These are phyloP conservation scores for Amyelois transitella DNA, from an alignment of 1,140 invertebrate genomes.

Conservation along the genomic window DNA sequence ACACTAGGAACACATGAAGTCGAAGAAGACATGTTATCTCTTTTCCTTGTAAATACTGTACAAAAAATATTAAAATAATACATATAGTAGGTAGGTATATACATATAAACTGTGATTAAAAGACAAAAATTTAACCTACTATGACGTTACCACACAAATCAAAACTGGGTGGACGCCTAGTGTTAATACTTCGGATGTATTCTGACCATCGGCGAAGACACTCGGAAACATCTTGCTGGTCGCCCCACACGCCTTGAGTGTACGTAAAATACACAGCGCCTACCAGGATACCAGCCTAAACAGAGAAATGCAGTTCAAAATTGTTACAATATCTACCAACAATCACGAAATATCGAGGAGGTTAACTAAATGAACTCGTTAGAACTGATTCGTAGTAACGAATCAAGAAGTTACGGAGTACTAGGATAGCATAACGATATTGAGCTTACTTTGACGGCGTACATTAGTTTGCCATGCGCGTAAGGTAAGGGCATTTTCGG, in stretches of 20 bases:
- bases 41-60: too few relatives aligned
- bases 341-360: conserved; percentile 43
- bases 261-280: conserved; percentile 62
- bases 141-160: conserved; percentile 56
- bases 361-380: conserved; percentile 13
- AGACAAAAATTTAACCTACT: conserved; percentile 34
- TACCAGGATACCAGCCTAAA: conserved; percentile 60
- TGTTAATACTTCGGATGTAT: conserved; percentile 56
- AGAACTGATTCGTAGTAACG: background rate
- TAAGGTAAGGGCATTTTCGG: conserved; percentile 35
- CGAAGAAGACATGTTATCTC: conserved; percentile 10
- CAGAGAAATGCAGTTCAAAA: conserved; percentile 12
- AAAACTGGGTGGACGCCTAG: conserved; percentile 50
- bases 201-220: conserved; percentile 59
- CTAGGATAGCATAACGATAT: conserved; percentile 12
- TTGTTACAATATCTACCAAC: conserved; percentile 38
- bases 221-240: conserved; percentile 57
- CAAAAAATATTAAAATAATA: background rate
- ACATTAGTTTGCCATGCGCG: conserved; percentile 58
- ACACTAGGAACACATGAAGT: conserved; percentile 37
- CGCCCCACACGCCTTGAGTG: conserved; percentile 65
- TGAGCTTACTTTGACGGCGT: conserved; percentile 49
- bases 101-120: background rate
- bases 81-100: background rate
- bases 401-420: background rate